Base-by-base conservation (phyloP, 2,888 invertebrate species). In the Oxytorus armatus region DNA sequence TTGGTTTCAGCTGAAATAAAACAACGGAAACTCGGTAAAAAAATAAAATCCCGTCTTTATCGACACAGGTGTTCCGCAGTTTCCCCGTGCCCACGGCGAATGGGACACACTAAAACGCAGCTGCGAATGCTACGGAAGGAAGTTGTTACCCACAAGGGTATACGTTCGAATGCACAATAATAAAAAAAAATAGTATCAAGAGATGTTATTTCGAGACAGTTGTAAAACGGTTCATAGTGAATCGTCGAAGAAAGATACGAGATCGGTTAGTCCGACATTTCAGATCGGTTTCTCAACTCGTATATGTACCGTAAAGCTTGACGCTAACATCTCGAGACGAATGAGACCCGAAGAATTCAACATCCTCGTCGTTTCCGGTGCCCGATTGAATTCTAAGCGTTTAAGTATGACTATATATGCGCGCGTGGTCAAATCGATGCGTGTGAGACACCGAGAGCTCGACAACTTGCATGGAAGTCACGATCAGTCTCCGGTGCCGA, bases 301-400 rank as follows among this genome's bases (percentile, higher is more conserved):
- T 44, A 3, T 14, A 11, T 57, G 69, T 44, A 55, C 74, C 39
- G 68, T 29, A 68, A 53, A 75, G 72, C 73, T 78, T 69, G 63
- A 77, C 63, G 66, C 61, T 44, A 65, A 66, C 18, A 11, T 23
- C 39, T 36, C 49, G 21, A 55, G 55, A 69, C 44, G 55, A 59
- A 23, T 16, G 78, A 55, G 59, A 69, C 36, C 29, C 16, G 74
- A 63, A 59, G 80, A 74, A 83, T 82, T 83, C 77, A 80, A 84
- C 81, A 83, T 83, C 83, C 81, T 77, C 74, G 83, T 66, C 77
- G 78, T 83, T 85, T 85, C 84, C 84, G 83, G 82, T 79, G 77
- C 39, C 44, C 61, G 57, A 53, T 76, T 76, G 79, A 72, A 76
- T 79, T 66, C 70, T 59, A 75, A 66, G 47, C 66, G 25, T 44